Base-by-base conservation (phyloP, 2,113 vertebrate genomes). In the Solenodon paradoxus region DNA sequence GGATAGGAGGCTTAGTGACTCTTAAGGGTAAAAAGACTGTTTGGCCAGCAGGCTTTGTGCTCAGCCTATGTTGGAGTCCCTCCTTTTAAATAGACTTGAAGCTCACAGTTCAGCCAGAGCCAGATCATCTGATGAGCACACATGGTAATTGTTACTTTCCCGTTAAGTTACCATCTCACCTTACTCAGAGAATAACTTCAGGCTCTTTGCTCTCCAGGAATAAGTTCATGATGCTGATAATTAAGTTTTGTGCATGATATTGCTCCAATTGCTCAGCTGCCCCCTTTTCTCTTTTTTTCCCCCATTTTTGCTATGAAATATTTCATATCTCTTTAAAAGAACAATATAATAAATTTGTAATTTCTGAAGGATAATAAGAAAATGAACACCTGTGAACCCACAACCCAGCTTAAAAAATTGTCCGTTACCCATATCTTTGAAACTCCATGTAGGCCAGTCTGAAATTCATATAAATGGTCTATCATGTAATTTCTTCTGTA, bases 291-390 rank as follows among this genome's bases (percentile, higher is more conserved):
- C 17, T 10, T 15, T 28, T 49, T 47, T 85, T 69, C 92, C 75
- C 75, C 61, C 35, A 83, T 96, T 49, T 90, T 96, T 95, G 86
- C 57, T 90, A 45, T 88, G 84, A 88, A 96, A 82, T 88, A n/a
- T 87, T 84, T 92, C 35, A 88, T 82, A 24, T 88, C 90, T 83
- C 83, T 95, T 82, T 90, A 64, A 95, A 96, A 90, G 94, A 92
- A 81, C 63, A 74, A 83, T 24, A n/a, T 74, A 88, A 92, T 96
- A 85, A 84, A 90, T 92, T 72, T 96, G 55, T 96, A 77, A 72
- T 78, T 95, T 95, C 59, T 93, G 93, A 91, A 95, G 55, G 51
- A 92, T 72, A 93, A 88, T 82, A 95, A 86, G 96, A 89, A 96
- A 96, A 84, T 72, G 83, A 93, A 90, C 94, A 97, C 90, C 95